Conservation (phyloP, 2,888 invertebrate genomes). For the Cerastoderma edule region DNA sequence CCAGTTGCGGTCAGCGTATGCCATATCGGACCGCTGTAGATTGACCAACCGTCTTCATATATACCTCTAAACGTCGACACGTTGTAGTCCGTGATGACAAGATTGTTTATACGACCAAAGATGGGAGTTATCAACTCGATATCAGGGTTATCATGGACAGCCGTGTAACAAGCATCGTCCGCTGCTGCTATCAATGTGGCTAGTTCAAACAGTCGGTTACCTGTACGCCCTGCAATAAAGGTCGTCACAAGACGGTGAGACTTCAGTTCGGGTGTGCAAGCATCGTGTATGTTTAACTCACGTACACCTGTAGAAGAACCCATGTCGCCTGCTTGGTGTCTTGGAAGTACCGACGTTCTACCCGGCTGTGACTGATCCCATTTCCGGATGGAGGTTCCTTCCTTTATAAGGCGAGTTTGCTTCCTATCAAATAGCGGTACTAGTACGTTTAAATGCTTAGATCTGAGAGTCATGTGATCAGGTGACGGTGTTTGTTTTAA, state of each 20-base stretch:
- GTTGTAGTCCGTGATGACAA: background rate
- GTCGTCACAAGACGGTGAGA: background rate
- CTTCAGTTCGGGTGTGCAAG: background rate
- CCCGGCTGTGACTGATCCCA: too few species aligned
- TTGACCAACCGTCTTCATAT: background rate
- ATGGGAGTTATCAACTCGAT: background rate
- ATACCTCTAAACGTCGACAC: background rate
- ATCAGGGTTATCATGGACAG: background rate
- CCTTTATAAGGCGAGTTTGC: too few species aligned
- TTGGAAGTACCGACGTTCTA: too few species aligned
- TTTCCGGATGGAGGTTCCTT: too few species aligned
- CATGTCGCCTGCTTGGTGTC: too few species aligned
- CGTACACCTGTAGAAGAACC: too few species aligned
- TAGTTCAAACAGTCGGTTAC: background rate
- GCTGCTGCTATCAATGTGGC: background rate
- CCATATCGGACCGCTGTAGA: background rate
- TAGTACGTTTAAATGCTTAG: too few species aligned
- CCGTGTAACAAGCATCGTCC: conserved; percentile 9
- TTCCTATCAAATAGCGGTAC: too few species aligned
- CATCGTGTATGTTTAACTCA: too few species aligned
- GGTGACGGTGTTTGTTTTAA: too few species aligned
- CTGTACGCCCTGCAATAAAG: background rate
- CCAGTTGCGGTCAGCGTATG: background rate
- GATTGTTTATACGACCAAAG: background rate
- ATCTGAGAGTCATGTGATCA: too few species aligned